These are phyloP conservation scores for Belgica antarctica DNA, from an alignment of 2,888 invertebrate genomes.

Conservation along the genomic window DNA sequence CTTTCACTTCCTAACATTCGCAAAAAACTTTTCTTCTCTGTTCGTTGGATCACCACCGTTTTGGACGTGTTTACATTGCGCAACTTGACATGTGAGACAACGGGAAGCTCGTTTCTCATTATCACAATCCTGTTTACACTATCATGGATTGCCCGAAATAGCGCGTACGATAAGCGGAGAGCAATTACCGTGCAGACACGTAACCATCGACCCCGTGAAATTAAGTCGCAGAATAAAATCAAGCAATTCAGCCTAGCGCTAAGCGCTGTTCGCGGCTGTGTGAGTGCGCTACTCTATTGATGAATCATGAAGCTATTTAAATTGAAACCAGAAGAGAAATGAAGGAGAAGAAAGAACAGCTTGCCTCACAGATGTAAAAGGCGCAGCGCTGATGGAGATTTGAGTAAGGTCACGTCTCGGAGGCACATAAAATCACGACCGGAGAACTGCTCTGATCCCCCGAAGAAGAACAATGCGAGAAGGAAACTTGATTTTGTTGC, in stretches of 20 bases:
- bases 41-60: too few relatives aligned
- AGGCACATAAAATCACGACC: background rate
- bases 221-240: constrained; percentile 16
- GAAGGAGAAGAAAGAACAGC: background rate
- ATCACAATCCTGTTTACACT: too few relatives aligned
- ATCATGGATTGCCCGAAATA: background rate
- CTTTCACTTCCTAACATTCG: constrained; percentile 9
- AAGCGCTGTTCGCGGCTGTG: constrained; percentile 7
- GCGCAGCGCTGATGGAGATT: constrained; percentile 23
- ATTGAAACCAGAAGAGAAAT: background rate
- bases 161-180: background rate
- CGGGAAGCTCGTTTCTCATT: background rate
- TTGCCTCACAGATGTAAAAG: background rate
- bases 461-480: constrained; percentile 29
- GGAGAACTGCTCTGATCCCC: background rate
- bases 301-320: constrained; percentile 2
- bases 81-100: background rate
- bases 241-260: background rate
- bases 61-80: background rate
- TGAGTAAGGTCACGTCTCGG: constrained; percentile 40
- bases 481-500: constrained; percentile 33
- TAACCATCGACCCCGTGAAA: background rate
- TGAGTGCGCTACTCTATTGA: background rate
- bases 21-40: too few relatives aligned
- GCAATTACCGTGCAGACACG: background rate